phyloP scores from a whole-genome alignment of 2,113 vertebrate genomes.

The Chascanopsetta lugubris region DNA sequence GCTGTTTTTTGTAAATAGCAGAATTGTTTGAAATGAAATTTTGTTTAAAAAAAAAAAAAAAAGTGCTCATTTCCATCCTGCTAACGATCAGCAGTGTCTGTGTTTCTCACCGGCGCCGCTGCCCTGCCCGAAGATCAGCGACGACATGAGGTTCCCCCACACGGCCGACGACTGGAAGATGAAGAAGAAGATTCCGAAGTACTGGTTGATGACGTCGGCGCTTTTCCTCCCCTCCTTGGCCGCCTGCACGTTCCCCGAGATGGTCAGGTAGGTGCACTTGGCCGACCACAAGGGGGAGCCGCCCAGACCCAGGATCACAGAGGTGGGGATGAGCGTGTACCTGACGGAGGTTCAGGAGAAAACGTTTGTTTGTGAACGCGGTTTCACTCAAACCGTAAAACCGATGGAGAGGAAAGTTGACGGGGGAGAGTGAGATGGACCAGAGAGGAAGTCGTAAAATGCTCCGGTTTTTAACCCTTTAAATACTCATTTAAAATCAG shows the following conservation, averaged over 20 bases:
- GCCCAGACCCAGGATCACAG: constrained; percentile 90
- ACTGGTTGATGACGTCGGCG: constrained; percentile 88
- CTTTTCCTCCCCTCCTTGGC: constrained; percentile 73
- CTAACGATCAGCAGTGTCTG: neutral
- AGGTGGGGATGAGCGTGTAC: constrained; percentile 92
- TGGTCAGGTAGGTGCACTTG: constrained; percentile 92
- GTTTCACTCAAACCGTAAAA: too few species aligned
- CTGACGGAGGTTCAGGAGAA: too few species aligned
- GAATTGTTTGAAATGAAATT: too few species aligned
- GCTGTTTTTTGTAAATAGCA: too few species aligned
- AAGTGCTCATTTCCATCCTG: neutral
- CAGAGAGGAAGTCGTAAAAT: too few species aligned
- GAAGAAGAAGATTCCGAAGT: constrained; percentile 95
- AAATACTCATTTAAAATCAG: too few species aligned
- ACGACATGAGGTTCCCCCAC: constrained; percentile 97
- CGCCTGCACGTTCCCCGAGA: constrained; percentile 81
- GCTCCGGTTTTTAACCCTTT: too few species aligned
- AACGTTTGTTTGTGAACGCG: too few species aligned
- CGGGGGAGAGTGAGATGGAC: too few species aligned
- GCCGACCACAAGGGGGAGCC: constrained; percentile 94
- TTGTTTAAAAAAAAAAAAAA: too few species aligned
- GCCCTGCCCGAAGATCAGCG: constrained; percentile 88
- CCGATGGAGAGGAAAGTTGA: too few species aligned
- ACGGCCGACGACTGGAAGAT: constrained; percentile 92
- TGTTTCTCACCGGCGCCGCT: constrained; percentile 79